Conservation (phyloP, 2,888 invertebrate genomes). For the Nudaria mundana region DNA sequence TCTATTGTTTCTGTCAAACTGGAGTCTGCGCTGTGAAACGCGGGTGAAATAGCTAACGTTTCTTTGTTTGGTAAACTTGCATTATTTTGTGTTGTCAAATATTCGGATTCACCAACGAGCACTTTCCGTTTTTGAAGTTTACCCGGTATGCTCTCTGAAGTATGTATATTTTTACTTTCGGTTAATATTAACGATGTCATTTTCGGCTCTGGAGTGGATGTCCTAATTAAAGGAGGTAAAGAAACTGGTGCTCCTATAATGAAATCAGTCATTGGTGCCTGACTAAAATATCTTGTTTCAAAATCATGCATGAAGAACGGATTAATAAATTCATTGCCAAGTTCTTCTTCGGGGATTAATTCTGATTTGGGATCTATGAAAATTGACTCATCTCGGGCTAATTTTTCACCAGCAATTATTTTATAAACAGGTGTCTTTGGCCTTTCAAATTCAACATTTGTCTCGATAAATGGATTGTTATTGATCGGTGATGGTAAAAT, state of each 20-base stretch:
- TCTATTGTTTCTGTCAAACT: constrained; percentile 43
- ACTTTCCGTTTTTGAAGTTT: constrained; percentile 15
- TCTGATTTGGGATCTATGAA: constrained; percentile 45
- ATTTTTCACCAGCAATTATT: constrained; percentile 56
- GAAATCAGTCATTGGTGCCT: constrained; percentile 60
- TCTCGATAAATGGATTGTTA: constrained; percentile 52
- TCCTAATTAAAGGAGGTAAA: constrained; percentile 59
- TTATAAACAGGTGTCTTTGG: constrained; percentile 71
- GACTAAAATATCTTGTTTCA: constrained; percentile 36
- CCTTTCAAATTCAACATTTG: constrained; percentile 45
- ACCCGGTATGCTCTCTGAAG: constrained; percentile 5
- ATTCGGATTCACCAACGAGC: constrained; percentile 32
- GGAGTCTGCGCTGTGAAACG: constrained; percentile 59
- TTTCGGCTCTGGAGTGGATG: constrained; percentile 54
- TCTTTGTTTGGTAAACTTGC: constrained; percentile 24
- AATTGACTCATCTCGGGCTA: constrained; percentile 48
- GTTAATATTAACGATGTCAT: constrained; percentile 52
- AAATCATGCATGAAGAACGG: constrained; percentile 62
- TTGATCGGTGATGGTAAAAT: constrained; percentile 27
- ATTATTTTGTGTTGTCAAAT: constrained; percentile 37
- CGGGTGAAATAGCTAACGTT: constrained; percentile 37
- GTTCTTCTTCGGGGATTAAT: constrained; percentile 39
- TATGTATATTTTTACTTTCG: constrained; percentile 16
- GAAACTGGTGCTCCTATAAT: constrained; percentile 78
- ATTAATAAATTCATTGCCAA: constrained; percentile 60